phyloP scores from a whole-genome alignment of 2,797 vertebrate genomes.

The Ambastaia sidthimunki region DNA sequence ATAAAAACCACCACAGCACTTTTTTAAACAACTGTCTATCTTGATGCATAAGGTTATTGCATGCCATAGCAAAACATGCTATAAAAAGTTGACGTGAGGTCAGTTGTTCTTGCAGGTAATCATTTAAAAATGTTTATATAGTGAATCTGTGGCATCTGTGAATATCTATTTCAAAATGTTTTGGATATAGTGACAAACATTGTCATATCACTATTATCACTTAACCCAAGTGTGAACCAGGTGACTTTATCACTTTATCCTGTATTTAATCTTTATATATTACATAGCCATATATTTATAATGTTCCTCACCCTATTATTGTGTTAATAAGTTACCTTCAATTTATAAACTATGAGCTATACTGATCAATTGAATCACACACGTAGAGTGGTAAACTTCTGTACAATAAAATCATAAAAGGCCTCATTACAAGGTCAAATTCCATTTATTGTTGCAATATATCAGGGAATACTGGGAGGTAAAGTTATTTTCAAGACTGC shows the following conservation, averaged over 20 bases:
- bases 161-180: too few species aligned
- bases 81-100: not conserved
- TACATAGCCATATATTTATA: not conserved
- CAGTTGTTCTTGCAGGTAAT: not conserved
- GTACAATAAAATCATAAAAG: slow-evolving; percentile 31
- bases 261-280: not conserved
- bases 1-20: not conserved
- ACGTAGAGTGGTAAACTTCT: not conserved
- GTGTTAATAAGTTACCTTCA: not conserved
- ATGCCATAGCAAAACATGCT: not conserved
- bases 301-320: not conserved
- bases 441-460: slow-evolving; percentile 24
- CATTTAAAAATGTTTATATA: too few species aligned
- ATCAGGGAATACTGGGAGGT: not conserved
- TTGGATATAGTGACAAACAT: not conserved
- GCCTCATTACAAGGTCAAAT: slow-evolving; percentile 26
- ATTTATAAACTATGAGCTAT: not conserved
- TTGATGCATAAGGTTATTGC: not conserved
- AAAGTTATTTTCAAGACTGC: not conserved
- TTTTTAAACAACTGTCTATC: not conserved
- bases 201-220: not conserved
- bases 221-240: not conserved
- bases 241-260: not conserved
- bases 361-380: not conserved
- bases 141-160: too few species aligned